phyloP scores from a whole-genome alignment of 2,113 vertebrate species.

The Serinus canaria region DNA sequence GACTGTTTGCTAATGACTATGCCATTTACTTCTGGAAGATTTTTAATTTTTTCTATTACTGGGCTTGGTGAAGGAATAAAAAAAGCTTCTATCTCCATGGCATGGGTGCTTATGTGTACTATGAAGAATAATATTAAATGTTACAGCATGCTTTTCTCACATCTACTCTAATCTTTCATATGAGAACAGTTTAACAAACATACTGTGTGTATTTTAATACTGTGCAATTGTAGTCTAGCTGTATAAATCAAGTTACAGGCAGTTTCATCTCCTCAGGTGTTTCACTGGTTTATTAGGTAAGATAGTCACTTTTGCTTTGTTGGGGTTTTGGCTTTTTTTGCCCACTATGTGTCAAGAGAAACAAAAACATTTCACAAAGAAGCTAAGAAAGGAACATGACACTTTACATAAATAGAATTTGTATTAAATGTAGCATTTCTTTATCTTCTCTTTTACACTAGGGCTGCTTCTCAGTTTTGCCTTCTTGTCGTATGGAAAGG shows the following conservation, averaged over 20 bases:
- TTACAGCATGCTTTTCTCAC: constrained; percentile 50
- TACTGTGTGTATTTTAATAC: not conserved
- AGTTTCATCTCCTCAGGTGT: constrained; percentile 45
- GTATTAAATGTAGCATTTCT: not conserved
- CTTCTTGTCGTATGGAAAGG: not conserved
- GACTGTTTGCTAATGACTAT: constrained; percentile 67
- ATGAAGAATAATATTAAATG: constrained; percentile 36
- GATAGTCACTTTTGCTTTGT: constrained; percentile 44
- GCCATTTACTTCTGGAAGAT: constrained; percentile 56
- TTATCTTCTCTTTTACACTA: not conserved
- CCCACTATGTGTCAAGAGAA: constrained; percentile 33
- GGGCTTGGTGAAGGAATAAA: constrained; percentile 37
- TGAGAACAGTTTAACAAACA: constrained; percentile 36
- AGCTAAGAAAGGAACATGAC: not conserved
- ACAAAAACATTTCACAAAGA: constrained; percentile 23
- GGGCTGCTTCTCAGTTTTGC: constrained; percentile 21
- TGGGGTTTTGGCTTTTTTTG: constrained; percentile 34
- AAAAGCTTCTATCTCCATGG: constrained; percentile 20
- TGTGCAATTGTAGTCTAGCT: constrained; percentile 35
- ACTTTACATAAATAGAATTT: constrained; percentile 10
- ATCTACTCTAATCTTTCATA: constrained; percentile 40
- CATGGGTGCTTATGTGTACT: constrained; percentile 41
- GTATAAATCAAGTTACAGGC: constrained; percentile 59
- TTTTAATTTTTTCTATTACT: constrained; percentile 72
- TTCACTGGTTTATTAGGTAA: constrained; percentile 57